phyloP scores from a whole-genome alignment of 2,888 invertebrate species.

The Rhingia campestris region DNA sequence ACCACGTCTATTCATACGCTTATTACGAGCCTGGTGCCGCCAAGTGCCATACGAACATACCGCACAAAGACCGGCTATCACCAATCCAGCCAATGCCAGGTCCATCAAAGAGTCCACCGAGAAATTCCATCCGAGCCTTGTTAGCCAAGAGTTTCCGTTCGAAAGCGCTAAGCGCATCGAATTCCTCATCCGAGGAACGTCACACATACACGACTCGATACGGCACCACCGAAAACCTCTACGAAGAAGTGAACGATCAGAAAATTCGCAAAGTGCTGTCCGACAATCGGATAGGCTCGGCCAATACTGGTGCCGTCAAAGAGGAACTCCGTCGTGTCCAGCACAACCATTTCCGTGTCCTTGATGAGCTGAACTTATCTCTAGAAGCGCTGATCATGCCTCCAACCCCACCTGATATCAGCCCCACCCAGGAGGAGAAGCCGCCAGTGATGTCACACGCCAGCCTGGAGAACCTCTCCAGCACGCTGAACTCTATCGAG shows the following conservation, averaged over 20 bases:
- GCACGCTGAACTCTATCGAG: constrained; percentile 82
- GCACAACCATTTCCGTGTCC: constrained; percentile 91
- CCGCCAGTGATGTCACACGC: constrained; percentile 79
- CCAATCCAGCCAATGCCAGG: constrained; percentile 76
- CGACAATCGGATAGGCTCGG: constrained; percentile 86
- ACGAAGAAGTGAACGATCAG: constrained; percentile 82
- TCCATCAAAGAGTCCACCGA: constrained; percentile 81
- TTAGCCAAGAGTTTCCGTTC: constrained; percentile 82
- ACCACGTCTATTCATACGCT: constrained; percentile 90
- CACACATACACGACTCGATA: constrained; percentile 91
- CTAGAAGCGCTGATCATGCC: constrained; percentile 96
- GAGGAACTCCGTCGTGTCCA: constrained; percentile 93
- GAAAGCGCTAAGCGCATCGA: constrained; percentile 78
- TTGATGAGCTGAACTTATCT: constrained; percentile 93
- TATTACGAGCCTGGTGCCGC: constrained; percentile 90
- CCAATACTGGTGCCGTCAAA: constrained; percentile 88
- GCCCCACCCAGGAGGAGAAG: constrained; percentile 85
- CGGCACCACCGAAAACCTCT: constrained; percentile 89
- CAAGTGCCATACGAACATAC: constrained; percentile 86
- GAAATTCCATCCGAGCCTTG: constrained; percentile 81
- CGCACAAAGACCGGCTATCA: constrained; percentile 80
- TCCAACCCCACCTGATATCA: constrained; percentile 83
- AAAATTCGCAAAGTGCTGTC: constrained; percentile 82
- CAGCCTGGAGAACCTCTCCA: constrained; percentile 82
- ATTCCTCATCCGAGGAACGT: constrained; percentile 80